Evolutionary conservation across 2,888 invertebrate species (phyloP).

Genomic region (Melinopterus prodromus): DNA sequence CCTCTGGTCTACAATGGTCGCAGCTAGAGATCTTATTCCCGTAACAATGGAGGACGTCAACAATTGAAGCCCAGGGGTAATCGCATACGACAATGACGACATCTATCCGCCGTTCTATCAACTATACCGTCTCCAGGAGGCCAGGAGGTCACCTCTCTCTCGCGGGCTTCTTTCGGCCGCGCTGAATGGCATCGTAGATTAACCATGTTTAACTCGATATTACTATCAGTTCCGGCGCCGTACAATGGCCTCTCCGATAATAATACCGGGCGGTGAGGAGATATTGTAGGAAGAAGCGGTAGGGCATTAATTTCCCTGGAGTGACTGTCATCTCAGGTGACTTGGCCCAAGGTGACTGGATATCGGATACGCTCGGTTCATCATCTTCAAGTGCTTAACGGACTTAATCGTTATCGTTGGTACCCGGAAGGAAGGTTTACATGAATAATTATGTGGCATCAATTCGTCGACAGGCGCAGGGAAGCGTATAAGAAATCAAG

Average conservation of each 20-base stretch:
- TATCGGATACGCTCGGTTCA: background rate
- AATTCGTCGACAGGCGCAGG: background rate
- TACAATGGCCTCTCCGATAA: background rate
- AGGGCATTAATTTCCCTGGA: constrained; percentile 4
- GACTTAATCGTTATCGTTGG: background rate
- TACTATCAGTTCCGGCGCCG: background rate
- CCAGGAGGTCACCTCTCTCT: background rate
- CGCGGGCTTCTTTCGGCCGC: background rate
- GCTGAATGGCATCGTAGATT: background rate
- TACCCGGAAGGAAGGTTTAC: background rate
- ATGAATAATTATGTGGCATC: background rate
- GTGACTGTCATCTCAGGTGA: background rate
- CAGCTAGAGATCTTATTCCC: constrained; percentile 49
- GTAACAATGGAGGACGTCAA: constrained; percentile 54
- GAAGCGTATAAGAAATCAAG: background rate
- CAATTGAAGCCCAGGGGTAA: constrained; percentile 58
- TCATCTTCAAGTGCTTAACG: background rate
- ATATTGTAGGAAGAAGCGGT: background rate
- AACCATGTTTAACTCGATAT: background rate
- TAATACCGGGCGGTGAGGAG: background rate
- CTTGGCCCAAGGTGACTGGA: background rate
- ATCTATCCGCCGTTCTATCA: constrained; percentile 47
- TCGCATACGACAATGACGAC: constrained; percentile 54
- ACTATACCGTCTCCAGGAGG: constrained; percentile 7
- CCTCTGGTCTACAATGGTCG: constrained; percentile 15